A percentile compares a stretch with the other conserved stretches of the same genome.
phyloP scores from a whole-genome alignment of 2,888 invertebrate genomes.

The Orthosia gracilis region DNA sequence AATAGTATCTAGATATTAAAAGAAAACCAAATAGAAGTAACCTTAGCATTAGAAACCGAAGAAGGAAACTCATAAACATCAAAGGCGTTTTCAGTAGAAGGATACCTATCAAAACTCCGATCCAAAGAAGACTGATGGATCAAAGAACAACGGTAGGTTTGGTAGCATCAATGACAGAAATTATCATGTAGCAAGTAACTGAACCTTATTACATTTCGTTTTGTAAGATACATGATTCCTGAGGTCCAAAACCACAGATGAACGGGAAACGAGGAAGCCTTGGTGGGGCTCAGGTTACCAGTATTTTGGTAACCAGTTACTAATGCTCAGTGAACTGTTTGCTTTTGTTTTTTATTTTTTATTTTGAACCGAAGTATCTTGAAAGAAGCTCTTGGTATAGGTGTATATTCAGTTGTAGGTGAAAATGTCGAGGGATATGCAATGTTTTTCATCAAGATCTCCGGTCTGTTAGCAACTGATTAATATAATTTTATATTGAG shows the following conservation, averaged over 20 bases:
- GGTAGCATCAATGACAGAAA: constrained; percentile 9
- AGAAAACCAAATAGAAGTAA: background rate
- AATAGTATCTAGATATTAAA: background rate
- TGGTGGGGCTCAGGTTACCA: constrained; percentile 50
- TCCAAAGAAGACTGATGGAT: too few relatives aligned
- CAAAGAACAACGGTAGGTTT: background rate
- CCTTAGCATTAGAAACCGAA: background rate
- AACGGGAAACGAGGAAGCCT: constrained; percentile 64
- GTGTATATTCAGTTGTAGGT: too few relatives aligned
- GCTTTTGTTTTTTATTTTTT: constrained; percentile 8
- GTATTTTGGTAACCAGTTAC: constrained; percentile 51
- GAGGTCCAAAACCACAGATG: constrained; percentile 57
- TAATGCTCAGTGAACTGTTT: constrained; percentile 40
- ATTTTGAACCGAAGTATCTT: background rate
- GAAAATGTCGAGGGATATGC: background rate
- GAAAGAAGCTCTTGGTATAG: background rate
- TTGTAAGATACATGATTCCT: constrained; percentile 54
- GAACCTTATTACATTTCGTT: constrained; percentile 43
- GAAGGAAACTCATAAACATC: background rate
- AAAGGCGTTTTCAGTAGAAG: background rate
- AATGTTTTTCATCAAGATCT: background rate
- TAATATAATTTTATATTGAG: background rate
- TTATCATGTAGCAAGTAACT: constrained; percentile 30
- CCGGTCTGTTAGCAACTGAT: background rate
- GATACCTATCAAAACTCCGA: background rate